These are phyloP conservation scores for Phyllostomus discolor DNA, from an alignment of 2,113 vertebrate genomes.

Conservation along the genomic window DNA sequence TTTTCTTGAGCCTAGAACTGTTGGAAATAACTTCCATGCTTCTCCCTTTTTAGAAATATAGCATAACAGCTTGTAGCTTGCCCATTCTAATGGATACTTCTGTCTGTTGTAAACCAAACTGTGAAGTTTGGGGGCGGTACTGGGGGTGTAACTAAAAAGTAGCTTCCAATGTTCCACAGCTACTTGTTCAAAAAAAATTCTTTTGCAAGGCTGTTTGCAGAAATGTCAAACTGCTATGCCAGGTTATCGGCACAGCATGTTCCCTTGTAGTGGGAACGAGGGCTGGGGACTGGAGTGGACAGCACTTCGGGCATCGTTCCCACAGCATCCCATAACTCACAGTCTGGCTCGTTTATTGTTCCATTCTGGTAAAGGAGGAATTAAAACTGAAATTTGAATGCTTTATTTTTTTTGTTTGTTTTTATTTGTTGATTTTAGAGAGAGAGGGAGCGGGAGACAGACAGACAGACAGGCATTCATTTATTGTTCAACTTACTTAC, in stretches of 20 bases:
- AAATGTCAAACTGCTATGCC: slow-evolving; percentile 54
- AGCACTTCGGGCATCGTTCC: neutral
- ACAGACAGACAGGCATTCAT: too few relatives aligned
- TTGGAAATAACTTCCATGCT: slow-evolving; percentile 40
- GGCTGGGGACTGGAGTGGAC: neutral
- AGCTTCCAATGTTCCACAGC: slow-evolving; percentile 63
- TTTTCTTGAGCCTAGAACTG: slow-evolving; percentile 10
- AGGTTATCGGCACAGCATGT: slow-evolving; percentile 17
- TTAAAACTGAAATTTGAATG: slow-evolving; percentile 26
- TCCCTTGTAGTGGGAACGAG: slow-evolving; percentile 29
- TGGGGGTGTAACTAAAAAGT: slow-evolving; percentile 54
- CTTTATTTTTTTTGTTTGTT: too few relatives aligned
- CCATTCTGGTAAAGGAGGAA: neutral
- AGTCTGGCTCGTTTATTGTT: neutral
- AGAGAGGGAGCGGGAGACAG: too few relatives aligned
- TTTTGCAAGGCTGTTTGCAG: slow-evolving; percentile 47
- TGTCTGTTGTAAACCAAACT: slow-evolving; percentile 71
- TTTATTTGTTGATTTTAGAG: too few relatives aligned
- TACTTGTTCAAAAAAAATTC: slow-evolving; percentile 43
- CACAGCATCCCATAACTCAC: neutral
- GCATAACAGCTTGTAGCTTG: slow-evolving; percentile 63
- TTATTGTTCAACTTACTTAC: too few relatives aligned
- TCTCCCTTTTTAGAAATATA: slow-evolving; percentile 48
- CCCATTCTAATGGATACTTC: slow-evolving; percentile 56
- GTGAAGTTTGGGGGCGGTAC: slow-evolving; percentile 61